Evolutionary conservation across 2,888 invertebrate species (phyloP).

Genomic region (Pseudolycoriella hygida): DNA sequence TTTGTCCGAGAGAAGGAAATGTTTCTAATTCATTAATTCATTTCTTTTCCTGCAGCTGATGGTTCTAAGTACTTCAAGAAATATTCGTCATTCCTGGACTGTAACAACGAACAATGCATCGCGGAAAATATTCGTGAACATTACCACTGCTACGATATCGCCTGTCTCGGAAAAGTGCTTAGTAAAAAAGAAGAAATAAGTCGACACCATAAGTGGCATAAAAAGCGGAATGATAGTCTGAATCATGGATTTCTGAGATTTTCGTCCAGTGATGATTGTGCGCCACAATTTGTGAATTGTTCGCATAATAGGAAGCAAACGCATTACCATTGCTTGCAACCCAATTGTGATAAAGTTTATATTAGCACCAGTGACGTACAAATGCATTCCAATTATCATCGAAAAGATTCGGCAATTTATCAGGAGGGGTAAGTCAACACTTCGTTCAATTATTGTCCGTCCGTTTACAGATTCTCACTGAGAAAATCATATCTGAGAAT

Average conservation of each 20-base stretch:
- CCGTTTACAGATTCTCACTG: too few species aligned
- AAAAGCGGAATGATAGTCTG: constrained; percentile 90
- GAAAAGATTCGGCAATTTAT: constrained; percentile 93
- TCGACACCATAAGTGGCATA: constrained; percentile 97
- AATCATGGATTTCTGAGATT: constrained; percentile 75
- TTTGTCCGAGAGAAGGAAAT: too few species aligned
- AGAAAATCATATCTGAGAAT: too few species aligned
- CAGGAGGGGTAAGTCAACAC: constrained; percentile 53
- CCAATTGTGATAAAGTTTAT: constrained; percentile 86
- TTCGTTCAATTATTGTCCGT: background rate
- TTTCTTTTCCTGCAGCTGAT: constrained; percentile 8
- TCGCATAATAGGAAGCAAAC: constrained; percentile 88
- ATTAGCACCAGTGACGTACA: constrained; percentile 98
- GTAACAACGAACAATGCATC: constrained; percentile 24
- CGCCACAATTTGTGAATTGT: constrained; percentile 63
- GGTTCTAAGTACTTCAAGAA: constrained; percentile 12
- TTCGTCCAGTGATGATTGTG: constrained; percentile 89
- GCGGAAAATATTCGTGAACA: constrained; percentile 52
- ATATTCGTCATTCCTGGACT: constrained; percentile 24
- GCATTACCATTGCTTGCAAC: constrained; percentile 94
- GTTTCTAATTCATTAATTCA: constrained; percentile 7
- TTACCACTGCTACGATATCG: constrained; percentile 67
- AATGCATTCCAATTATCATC: constrained; percentile 98
- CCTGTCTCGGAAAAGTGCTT: constrained; percentile 63
- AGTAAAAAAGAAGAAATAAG: constrained; percentile 98